Base-by-base conservation (phyloP, 2,113 vertebrate genomes). In the Dromiciops gliroides region DNA sequence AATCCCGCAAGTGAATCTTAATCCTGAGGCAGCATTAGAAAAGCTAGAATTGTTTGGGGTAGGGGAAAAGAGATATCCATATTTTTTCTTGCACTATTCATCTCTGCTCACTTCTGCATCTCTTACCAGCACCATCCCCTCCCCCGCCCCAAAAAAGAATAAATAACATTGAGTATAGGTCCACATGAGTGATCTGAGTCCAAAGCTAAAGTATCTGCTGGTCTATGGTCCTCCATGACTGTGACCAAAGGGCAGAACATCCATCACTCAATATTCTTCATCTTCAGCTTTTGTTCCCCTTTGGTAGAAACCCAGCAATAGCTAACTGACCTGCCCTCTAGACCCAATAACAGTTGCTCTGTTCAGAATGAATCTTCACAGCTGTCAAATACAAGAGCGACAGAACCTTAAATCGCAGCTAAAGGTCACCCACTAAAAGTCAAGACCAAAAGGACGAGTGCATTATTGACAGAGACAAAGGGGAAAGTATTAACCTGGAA, bases 341-440 rank as follows among this genome's bases (percentile, higher is more conserved):
- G 90, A 48, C 67, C 51, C 53, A 28, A 22, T n/a, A 75, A 44
- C 9, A 10, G 11, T 31, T 51, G 37, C 48, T 60, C 49, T 52
- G 1, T 44, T 91, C 48, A 10, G 24, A 90, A 93, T 8, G 9
- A 90, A 60, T 83, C 88, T 50, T 88, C 83, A 28, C 0, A 50
- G 83, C 56, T 93, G 44, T 94, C 56, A 14, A 56, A 51, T 37
- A 0, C 9, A n/a, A 48, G 51, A 52, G 60, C 0, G n/a, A 89
- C 51, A 28, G 67, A 52, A 91, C 19, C 75, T 67, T 48, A 23
- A 31, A 44, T 89, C 60, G 90, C 91, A 83, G 91, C 50, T 56
- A 51, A 93, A 92, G 67, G 88, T 93, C 92, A 89, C 52, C 31
- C 8, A 60, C 90, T 60, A 22, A 23, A 94, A 48, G 49, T 67